Conservation (phyloP, 2,888 invertebrate species). For the Mythimna impura region DNA sequence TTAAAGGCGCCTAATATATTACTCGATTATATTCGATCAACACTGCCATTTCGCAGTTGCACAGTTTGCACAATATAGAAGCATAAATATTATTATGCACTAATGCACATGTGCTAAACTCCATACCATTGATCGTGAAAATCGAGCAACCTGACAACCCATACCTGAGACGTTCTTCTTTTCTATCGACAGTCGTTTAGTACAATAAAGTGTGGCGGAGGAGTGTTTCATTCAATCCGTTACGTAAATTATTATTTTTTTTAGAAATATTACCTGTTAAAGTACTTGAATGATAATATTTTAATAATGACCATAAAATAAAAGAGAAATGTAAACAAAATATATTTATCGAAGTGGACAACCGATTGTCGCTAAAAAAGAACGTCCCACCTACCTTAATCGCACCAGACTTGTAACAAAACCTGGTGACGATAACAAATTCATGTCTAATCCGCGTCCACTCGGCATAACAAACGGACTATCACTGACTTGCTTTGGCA, state of each 20-base stretch:
- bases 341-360: too few relatives aligned
- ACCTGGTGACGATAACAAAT: slow-evolving; percentile 21
- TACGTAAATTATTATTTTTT: too few relatives aligned
- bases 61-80: not conserved
- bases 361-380: too few relatives aligned
- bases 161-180: not conserved
- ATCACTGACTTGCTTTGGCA: slow-evolving; percentile 70
- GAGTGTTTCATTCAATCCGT: too few relatives aligned
- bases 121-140: not conserved
- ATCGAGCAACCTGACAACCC: slow-evolving; percentile 10
- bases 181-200: too few relatives aligned
- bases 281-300: too few relatives aligned
- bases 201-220: too few relatives aligned
- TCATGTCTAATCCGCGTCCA: slow-evolving; percentile 21
- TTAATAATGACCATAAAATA: too few relatives aligned
- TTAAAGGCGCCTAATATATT: not conserved
- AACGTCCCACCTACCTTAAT: not conserved
- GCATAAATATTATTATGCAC: not conserved
- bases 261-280: too few relatives aligned
- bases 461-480: slow-evolving; percentile 44
- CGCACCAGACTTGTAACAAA: not conserved
- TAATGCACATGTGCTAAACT: not conserved
- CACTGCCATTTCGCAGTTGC: not conserved
- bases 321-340: too few relatives aligned
- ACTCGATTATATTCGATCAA: slow-evolving; percentile 9